Evolutionary conservation across 1,140 invertebrate species (phyloP).

Genomic region (Belonocnema kinseyi): DNA sequence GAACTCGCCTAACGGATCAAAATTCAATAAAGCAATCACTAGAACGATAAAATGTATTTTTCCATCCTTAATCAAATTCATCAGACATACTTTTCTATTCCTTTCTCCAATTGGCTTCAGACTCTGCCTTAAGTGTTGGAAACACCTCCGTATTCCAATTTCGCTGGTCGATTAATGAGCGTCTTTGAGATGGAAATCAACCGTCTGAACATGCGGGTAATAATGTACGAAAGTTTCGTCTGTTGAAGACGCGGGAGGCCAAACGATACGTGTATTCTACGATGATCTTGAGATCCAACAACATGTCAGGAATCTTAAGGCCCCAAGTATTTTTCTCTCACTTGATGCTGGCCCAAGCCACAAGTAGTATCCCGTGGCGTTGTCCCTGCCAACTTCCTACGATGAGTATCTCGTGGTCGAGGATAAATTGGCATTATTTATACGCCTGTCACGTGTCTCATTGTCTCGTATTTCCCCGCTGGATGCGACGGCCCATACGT

Average conservation of each 20-base stretch:
- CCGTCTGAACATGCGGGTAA: slow-evolving; percentile 8
- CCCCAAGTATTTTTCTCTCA: neutral
- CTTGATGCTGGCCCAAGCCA: slow-evolving; percentile 29
- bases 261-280: neutral
- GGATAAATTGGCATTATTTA: slow-evolving; percentile 69
- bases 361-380: slow-evolving; percentile 39
- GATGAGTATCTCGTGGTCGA: slow-evolving; percentile 65
- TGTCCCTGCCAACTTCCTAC: slow-evolving; percentile 36
- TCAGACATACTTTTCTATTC: neutral
- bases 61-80: neutral
- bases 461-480: slow-evolving; percentile 56
- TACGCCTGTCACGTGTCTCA: slow-evolving; percentile 64
- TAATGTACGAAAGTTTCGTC: slow-evolving; percentile 3
- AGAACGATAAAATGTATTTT: neutral
- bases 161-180: slow-evolving; percentile 1
- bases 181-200: slow-evolving; percentile 10
- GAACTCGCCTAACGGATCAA: slow-evolving; percentile 11
- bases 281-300: neutral
- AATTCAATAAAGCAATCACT: slow-evolving; percentile 4
- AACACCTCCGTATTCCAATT: slow-evolving; percentile 2
- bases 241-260: neutral
- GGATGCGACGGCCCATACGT: slow-evolving; percentile 31
- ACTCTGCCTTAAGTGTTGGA: neutral
- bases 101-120: neutral
- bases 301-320: slow-evolving; percentile 1